Percentiles rank a stretch among this genome's conserved stretches.
Conservation (phyloP, 30 jellyfish, hydroid and myxozoan species). For the Aurelia aurita region DNA sequence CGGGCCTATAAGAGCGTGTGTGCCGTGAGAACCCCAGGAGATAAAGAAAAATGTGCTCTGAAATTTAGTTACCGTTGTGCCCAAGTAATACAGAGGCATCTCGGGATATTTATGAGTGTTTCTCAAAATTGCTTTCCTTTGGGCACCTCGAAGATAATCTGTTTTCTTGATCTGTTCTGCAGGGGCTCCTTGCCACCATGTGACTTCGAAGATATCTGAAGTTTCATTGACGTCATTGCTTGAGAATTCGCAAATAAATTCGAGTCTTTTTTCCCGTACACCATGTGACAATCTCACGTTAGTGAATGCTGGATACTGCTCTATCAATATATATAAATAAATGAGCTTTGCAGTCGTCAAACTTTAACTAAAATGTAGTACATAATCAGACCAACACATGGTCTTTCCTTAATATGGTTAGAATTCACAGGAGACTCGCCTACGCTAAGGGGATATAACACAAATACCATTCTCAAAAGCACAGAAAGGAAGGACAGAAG, state of each 20-base stretch:
- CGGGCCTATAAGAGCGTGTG: neutral
- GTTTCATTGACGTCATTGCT: conserved; percentile 49
- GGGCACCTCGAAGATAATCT: conserved; percentile 36
- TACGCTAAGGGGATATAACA: no score
- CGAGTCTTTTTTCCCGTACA: conserved; percentile 65
- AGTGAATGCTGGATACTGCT: conserved; percentile 47
- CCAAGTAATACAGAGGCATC: conserved; percentile 50
- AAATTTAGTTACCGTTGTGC: conserved; percentile 55
- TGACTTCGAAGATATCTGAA: conserved; percentile 59
- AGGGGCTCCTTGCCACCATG: conserved; percentile 70
- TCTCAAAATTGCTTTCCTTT: conserved; percentile 39
- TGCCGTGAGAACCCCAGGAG: no score
- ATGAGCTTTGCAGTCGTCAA: no score
- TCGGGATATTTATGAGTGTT: conserved; percentile 38
- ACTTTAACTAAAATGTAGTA: no score
- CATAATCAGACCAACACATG: no score
- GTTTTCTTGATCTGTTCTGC: conserved; percentile 30
- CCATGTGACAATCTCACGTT: conserved; percentile 60
- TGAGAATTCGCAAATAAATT: conserved; percentile 73
- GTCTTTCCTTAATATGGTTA: no score
- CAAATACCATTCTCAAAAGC: no score
- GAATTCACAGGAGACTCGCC: no score
- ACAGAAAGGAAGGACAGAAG: no score
- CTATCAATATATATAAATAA: neutral
- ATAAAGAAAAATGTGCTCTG: neutral